Evolutionary conservation across 37 sponge, comb jelly and placozoan species (phyloP).

Genomic region (Amphimedon queenslandica): DNA sequence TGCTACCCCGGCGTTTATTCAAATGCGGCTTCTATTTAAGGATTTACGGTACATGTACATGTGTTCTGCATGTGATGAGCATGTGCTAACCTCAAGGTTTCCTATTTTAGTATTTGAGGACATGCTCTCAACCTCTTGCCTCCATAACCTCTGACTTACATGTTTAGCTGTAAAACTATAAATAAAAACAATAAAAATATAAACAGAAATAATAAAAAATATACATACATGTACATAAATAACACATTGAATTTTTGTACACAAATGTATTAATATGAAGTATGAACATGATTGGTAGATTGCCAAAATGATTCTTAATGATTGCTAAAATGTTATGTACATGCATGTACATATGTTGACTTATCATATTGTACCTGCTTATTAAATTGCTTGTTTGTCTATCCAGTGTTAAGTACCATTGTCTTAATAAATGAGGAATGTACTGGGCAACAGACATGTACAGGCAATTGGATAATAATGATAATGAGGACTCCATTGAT

Average conservation of each 20-base stretch:
- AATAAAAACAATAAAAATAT: not conserved
- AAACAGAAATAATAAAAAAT: not conserved
- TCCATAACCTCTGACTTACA: slow-evolving; percentile 48
- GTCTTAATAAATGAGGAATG: slow-evolving; percentile 68
- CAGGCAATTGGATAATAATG: not conserved
- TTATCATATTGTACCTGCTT: slow-evolving; percentile 14
- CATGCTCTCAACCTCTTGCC: slow-evolving; percentile 34
- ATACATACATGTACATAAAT: not conserved
- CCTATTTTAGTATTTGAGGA: slow-evolving; percentile 15
- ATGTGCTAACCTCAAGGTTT: slow-evolving; percentile 44
- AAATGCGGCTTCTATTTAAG: too few relatives aligned
- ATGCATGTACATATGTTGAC: not conserved
- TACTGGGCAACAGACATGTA: slow-evolving; percentile 47
- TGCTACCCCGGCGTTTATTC: too few relatives aligned
- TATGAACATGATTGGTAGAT: too few relatives aligned
- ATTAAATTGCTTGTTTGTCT: slow-evolving; percentile 44
- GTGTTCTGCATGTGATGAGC: too few relatives aligned
- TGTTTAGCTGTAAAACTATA: slow-evolving; percentile 43
- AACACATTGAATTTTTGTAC: not conserved
- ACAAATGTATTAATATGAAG: not conserved
- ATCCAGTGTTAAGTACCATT: slow-evolving; percentile 73
- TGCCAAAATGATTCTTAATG: too few relatives aligned
- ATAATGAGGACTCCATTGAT: not conserved
- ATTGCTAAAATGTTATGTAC: too few relatives aligned
- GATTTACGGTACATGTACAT: too few relatives aligned